A percentile compares a stretch with the other conserved stretches of the same genome.
These are phyloP conservation scores for Pammene aurita DNA, from an alignment of 2,888 invertebrate genomes.

Conservation along the genomic window DNA sequence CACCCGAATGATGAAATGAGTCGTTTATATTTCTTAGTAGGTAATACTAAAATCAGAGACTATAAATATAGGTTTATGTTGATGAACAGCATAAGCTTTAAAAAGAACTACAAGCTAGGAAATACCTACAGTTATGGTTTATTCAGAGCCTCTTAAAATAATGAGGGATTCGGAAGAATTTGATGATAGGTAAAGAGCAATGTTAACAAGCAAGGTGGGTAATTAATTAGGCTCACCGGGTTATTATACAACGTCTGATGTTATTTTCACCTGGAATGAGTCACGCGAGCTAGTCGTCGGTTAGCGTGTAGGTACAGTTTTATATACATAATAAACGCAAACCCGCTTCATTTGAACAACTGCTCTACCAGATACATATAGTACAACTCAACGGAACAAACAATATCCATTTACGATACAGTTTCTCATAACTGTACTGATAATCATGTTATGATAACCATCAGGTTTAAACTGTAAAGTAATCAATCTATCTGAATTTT, in stretches of 20 bases:
- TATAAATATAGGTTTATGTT: too few relatives aligned
- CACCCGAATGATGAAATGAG: too few relatives aligned
- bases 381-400: conserved; percentile 22
- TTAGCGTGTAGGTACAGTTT: conserved; percentile 52
- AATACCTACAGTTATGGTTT: background rate
- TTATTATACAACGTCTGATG: conserved; percentile 41
- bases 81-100: too few relatives aligned
- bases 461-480: conserved; percentile 25
- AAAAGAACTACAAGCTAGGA: too few relatives aligned
- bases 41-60: too few relatives aligned
- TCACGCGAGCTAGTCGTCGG: conserved; percentile 53
- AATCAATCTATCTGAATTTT: conserved; percentile 31
- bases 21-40: too few relatives aligned
- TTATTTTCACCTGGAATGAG: conserved; percentile 46
- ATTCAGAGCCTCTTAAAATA: conserved; percentile 10
- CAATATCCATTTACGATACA: conserved; percentile 30
- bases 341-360: conserved; percentile 62
- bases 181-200: conserved; percentile 21
- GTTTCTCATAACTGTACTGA: conserved; percentile 34
- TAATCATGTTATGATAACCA: conserved; percentile 36
- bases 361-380: conserved; percentile 48
- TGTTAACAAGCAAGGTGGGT: conserved; percentile 15
- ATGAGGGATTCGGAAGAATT: conserved; percentile 1
- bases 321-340: conserved; percentile 55
- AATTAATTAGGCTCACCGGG: conserved; percentile 34